These are phyloP conservation scores for Aphelocoma coerulescens DNA, from an alignment of 2,113 vertebrate species.

Conservation along the genomic window DNA sequence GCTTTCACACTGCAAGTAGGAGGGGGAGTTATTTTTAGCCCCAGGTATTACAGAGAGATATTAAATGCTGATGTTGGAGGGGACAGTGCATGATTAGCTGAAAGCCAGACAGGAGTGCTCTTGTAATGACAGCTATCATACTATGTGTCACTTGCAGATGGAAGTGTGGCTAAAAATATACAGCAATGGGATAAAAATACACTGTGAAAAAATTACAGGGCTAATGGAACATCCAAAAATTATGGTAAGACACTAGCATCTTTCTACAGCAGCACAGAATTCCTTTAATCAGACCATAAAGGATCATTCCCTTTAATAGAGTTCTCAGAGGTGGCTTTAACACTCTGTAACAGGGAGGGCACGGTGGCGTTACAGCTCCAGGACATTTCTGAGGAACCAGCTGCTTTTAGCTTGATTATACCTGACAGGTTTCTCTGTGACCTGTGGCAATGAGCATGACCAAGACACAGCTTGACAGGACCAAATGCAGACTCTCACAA, in stretches of 20 bases:
- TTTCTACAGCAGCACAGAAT: not conserved
- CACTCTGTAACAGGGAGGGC: not conserved
- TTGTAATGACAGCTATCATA: not conserved
- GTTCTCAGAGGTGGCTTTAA: not conserved
- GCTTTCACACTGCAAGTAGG: not conserved
- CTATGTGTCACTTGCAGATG: not conserved
- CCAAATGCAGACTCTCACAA: not conserved
- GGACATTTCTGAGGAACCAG: not conserved
- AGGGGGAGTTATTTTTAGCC: not conserved
- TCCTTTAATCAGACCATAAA: not conserved
- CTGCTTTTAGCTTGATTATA: not conserved
- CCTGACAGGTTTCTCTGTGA: not conserved
- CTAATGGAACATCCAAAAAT: not conserved
- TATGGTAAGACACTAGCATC: not conserved
- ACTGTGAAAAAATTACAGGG: not conserved
- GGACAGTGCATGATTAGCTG: not conserved
- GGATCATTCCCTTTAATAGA: rapidly evolving
- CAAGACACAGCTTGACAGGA: not conserved
- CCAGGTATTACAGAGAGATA: not conserved
- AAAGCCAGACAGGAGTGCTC: not conserved
- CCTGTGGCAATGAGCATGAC: not conserved
- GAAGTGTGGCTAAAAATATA: not conserved
- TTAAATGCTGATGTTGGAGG: not conserved
- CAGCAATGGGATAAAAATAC: not conserved
- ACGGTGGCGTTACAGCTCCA: not conserved